phyloP scores from a whole-genome alignment of 64 coral and sea anemone genomes.

The Dendronephthya gigantea region DNA sequence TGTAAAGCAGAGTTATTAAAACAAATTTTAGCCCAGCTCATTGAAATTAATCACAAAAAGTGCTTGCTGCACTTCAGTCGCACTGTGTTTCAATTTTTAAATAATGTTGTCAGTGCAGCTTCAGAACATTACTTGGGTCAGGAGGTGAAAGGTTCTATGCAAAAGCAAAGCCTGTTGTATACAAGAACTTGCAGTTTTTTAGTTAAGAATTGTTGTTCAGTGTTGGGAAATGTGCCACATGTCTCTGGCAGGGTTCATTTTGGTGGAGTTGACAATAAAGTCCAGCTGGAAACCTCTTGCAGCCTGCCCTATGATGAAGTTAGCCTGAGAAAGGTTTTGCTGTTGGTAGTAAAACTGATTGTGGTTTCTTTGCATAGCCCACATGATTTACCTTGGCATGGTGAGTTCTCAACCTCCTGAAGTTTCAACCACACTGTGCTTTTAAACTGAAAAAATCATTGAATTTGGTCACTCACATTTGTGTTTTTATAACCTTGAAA shows the following conservation, averaged over 20 bases:
- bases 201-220: background rate
- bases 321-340: constrained; percentile 31
- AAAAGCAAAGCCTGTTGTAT: background rate
- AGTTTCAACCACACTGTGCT: too few relatives aligned
- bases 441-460: too few relatives aligned
- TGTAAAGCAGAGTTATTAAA: background rate
- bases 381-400: background rate
- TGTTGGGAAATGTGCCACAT: background rate
- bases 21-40: background rate
- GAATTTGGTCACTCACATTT: too few relatives aligned
- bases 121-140: background rate
- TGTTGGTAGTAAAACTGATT: constrained; percentile 29
- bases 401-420: too few relatives aligned
- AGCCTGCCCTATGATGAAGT: background rate
- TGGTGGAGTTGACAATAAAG: background rate
- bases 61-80: background rate
- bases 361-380: constrained; percentile 19
- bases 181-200: background rate
- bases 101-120: background rate
- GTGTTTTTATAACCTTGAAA: background rate
- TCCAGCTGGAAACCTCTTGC: background rate
- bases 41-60: background rate
- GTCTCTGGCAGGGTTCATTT: background rate
- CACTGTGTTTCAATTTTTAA: background rate
- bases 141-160: background rate